Evolutionary conservation across 1,140 invertebrate genomes (phyloP).

Genomic region (Tetramorium simillimum): DNA sequence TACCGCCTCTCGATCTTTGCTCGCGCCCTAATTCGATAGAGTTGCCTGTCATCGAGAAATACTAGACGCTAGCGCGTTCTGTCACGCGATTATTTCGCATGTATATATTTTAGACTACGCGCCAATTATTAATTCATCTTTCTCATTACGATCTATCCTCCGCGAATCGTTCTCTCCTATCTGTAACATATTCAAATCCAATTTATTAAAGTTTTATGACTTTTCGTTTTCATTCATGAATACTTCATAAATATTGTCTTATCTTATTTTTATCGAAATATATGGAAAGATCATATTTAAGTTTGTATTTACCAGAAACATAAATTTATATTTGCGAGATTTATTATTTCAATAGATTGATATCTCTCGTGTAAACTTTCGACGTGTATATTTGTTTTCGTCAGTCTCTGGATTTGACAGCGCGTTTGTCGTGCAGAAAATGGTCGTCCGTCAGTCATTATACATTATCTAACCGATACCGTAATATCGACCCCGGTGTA

Average conservation of each 20-base stretch:
- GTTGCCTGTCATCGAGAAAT: constrained; percentile 29
- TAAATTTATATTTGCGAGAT: not conserved
- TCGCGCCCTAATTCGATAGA: constrained; percentile 52
- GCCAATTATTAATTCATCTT: not conserved
- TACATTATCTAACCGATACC: constrained; percentile 22
- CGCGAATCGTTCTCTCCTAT: not conserved
- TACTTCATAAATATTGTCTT: not conserved
- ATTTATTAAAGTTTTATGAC: not conserved
- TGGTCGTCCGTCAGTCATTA: not conserved
- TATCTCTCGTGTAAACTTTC: not conserved
- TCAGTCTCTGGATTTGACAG: not conserved
- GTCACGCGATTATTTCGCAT: not conserved
- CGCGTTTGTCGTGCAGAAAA: constrained; percentile 9
- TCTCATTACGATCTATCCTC: not conserved
- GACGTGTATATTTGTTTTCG: not conserved
- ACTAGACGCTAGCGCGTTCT: not conserved
- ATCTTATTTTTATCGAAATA: not conserved
- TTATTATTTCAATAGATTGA: not conserved
- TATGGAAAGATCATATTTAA: not conserved
- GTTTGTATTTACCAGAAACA: not conserved
- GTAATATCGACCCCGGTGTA: constrained; percentile 37
- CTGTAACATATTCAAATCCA: not conserved
- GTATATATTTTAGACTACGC: not conserved
- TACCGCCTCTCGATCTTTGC: constrained; percentile 53
- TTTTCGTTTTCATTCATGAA: not conserved